Conservation (phyloP, 2,113 vertebrate species). For the Chamaetylas fuelleborni region DNA sequence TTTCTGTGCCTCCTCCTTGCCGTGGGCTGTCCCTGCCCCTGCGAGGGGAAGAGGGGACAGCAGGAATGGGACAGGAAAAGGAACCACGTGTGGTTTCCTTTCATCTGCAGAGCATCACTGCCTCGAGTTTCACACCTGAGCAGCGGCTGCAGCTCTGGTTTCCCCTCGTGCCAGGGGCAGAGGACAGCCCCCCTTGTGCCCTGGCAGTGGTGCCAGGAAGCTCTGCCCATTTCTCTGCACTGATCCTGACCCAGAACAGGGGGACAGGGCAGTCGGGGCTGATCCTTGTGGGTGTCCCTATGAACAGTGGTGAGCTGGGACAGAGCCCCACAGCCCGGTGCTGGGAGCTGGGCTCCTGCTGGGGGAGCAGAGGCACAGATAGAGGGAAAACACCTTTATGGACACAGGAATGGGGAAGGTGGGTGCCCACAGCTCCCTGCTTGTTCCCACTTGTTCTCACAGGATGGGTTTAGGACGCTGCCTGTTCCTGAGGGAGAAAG, state of each 20-base stretch:
- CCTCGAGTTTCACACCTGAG: constrained; percentile 9
- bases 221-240: background rate
- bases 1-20: background rate
- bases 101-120: background rate
- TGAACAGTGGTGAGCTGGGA: fast-evolving
- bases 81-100: background rate
- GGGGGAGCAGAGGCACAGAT: background rate
- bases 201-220: background rate
- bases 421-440: background rate
- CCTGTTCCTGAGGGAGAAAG: background rate
- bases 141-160: background rate
- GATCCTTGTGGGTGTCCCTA: background rate
- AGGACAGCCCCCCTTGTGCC: background rate
- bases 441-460: background rate
- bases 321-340: background rate
- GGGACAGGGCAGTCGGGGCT: background rate
- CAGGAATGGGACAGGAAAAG: constrained; percentile 3
- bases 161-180: background rate
- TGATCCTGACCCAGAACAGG: background rate
- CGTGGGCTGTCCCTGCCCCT: background rate
- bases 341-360: background rate
- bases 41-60: background rate
- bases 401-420: background rate
- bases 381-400: background rate
- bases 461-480: fast-evolving